A percentile compares a stretch with the other conserved stretches of the same genome.
Conservation (phyloP, 1,140 invertebrate species). For the Wasmannia auropunctata region DNA sequence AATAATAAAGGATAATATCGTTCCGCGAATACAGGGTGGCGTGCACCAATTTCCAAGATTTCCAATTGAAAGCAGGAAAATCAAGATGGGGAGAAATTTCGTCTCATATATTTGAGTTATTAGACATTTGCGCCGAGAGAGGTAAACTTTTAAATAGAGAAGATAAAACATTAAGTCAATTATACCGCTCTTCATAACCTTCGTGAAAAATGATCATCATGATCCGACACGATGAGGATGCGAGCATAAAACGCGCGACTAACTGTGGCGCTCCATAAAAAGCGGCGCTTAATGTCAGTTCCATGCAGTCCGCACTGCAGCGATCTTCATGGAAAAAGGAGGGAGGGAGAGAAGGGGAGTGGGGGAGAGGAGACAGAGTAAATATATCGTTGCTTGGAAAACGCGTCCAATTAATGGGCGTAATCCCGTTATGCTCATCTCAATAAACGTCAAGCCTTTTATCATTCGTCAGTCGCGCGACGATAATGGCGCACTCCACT, state of each 20-base stretch:
- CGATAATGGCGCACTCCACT: slow-evolving; percentile 4
- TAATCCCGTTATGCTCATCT: slow-evolving; percentile 38
- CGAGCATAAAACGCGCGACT: slow-evolving; percentile 32
- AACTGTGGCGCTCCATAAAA: slow-evolving; percentile 17
- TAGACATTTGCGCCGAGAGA: neutral
- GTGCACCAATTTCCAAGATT: neutral
- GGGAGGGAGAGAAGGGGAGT: too few relatives aligned
- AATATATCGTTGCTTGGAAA: slow-evolving; percentile 27
- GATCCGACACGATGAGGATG: neutral
- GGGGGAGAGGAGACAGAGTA: neutral
- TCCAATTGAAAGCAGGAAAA: neutral
- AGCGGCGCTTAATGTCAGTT: slow-evolving; percentile 47
- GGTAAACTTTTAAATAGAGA: neutral
- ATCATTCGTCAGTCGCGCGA: slow-evolving; percentile 27
- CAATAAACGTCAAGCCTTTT: slow-evolving; percentile 35
- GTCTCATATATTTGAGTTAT: neutral
- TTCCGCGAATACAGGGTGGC: neutral
- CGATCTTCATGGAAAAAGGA: neutral
- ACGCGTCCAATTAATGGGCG: slow-evolving; percentile 32
- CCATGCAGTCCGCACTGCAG: slow-evolving; percentile 13
- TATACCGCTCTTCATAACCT: neutral
- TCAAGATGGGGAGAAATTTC: neutral
- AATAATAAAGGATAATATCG: slow-evolving; percentile 1
- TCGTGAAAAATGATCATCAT: slow-evolving; percentile 28
- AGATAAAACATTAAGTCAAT: slow-evolving; percentile 12